Conservation (phyloP, 30 jellyfish, hydroid and myxozoan genomes). For the Pelagia noctiluca region DNA sequence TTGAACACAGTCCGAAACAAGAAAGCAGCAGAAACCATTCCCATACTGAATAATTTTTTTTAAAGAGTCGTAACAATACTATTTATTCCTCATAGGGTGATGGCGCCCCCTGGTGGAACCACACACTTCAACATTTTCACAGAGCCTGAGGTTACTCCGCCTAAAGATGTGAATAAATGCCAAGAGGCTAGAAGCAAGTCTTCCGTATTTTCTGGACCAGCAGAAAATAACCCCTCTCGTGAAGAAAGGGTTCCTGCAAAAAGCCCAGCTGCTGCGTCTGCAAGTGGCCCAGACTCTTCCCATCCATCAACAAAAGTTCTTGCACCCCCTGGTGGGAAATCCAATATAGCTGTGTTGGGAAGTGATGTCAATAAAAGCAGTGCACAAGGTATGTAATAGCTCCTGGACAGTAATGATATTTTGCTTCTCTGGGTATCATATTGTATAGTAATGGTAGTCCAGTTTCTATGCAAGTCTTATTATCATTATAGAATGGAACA, state of each 20-base stretch:
- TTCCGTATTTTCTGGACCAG: slow-evolving; percentile 80
- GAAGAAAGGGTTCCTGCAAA: slow-evolving; percentile 47
- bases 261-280: slow-evolving; percentile 40
- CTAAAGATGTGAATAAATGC: slow-evolving; percentile 70
- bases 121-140: slow-evolving; percentile 72
- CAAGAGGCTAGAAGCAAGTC: slow-evolving; percentile 70
- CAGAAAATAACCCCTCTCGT: slow-evolving; percentile 67
- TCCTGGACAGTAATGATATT: neutral
- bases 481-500: no score
- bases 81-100: slow-evolving; percentile 54
- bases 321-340: slow-evolving; percentile 72
- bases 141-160: slow-evolving; percentile 72
- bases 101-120: slow-evolving; percentile 89
- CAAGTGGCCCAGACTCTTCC: slow-evolving; percentile 24
- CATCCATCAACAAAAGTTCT: slow-evolving; percentile 61
- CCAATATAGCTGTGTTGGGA: slow-evolving; percentile 49
- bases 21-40: no score
- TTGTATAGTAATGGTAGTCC: neutral
- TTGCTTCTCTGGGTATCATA: neutral
- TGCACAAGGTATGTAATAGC: slow-evolving; percentile 39
- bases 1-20: no score
- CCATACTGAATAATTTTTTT: neutral
- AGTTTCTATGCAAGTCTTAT: slow-evolving; percentile 1
- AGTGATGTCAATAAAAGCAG: slow-evolving; percentile 30
- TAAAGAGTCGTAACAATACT: neutral